Evolutionary conservation across 2,113 vertebrate species (phyloP).

Genomic region (Chloropsis cyanopogon): DNA sequence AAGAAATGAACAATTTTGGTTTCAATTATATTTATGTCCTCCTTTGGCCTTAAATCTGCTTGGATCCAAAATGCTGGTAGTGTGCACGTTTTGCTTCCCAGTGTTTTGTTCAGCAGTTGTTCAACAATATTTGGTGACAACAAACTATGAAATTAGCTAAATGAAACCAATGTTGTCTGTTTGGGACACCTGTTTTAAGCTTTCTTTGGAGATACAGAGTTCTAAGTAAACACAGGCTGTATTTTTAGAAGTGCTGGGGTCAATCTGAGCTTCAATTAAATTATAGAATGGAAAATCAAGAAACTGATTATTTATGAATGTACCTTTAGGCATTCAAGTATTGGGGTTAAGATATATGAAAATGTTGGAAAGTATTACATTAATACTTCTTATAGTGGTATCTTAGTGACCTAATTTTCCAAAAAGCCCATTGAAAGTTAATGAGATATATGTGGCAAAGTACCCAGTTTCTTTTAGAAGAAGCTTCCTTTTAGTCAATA

Average conservation of each 20-base stretch:
- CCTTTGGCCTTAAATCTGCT: neutral
- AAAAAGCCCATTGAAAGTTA: neutral
- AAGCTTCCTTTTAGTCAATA: neutral
- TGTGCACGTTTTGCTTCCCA: neutral
- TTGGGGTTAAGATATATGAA: neutral
- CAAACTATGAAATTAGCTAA: neutral
- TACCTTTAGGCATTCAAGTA: neutral
- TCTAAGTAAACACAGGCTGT: neutral
- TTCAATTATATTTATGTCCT: neutral
- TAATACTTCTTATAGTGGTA: neutral
- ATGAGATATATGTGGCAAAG: neutral
- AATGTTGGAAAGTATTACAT: neutral
- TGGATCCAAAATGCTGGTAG: neutral
- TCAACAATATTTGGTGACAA: neutral
- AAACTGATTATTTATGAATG: neutral
- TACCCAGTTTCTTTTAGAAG: neutral
- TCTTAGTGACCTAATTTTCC: neutral
- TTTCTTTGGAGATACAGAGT: neutral
- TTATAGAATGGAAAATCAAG: neutral
- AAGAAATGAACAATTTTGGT: neutral
- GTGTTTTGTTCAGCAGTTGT: neutral
- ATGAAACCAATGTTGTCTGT: neutral
- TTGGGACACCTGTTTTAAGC: neutral
- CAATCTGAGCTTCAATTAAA: neutral
- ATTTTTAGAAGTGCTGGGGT: neutral